Percentiles rank a stretch among this genome's conserved stretches.
Evolutionary conservation across 1,140 invertebrate genomes (phyloP).

Genomic region (Polyergus mexicanus): DNA sequence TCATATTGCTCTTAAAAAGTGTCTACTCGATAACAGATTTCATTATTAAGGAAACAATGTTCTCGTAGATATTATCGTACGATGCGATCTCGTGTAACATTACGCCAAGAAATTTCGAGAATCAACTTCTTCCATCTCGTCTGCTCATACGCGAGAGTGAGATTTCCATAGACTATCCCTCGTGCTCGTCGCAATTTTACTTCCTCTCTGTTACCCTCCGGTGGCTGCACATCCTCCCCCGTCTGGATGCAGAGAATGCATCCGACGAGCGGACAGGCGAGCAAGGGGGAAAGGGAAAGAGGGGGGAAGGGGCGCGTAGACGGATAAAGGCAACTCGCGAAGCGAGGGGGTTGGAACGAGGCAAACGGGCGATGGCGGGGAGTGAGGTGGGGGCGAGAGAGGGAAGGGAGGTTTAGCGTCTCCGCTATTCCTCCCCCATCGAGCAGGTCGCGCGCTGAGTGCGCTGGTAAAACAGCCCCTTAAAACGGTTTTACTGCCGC

Average conservation of each 20-base stretch:
- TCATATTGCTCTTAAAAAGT: too few species aligned
- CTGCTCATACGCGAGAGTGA: slow-evolving; percentile 15
- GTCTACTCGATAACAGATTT: background rate
- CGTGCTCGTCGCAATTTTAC: slow-evolving; percentile 68
- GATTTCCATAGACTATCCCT: slow-evolving; percentile 72
- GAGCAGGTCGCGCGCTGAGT: slow-evolving; percentile 79
- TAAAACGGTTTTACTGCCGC: slow-evolving; percentile 86
- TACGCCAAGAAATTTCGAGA: slow-evolving; percentile 41
- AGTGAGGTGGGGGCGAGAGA: slow-evolving; percentile 3
- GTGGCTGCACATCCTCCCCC: slow-evolving; percentile 52
- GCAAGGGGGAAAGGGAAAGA: background rate
- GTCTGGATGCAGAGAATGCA: slow-evolving; percentile 64
- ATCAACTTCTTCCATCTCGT: slow-evolving; percentile 63
- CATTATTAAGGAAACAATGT: background rate
- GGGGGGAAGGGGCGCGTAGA: slow-evolving; percentile 46
- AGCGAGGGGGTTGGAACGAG: slow-evolving; percentile 9
- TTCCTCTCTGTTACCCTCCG: slow-evolving; percentile 52
- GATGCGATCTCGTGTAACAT: slow-evolving; percentile 3
- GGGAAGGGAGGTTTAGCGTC: slow-evolving; percentile 48
- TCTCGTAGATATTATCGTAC: background rate
- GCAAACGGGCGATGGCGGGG: background rate
- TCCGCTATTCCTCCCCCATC: slow-evolving; percentile 67
- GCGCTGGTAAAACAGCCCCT: slow-evolving; percentile 86
- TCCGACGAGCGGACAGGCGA: slow-evolving; percentile 23
- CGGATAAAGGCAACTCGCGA: slow-evolving; percentile 63